Conservation (phyloP, 1,140 invertebrate species). For the Zophobas morio region DNA sequence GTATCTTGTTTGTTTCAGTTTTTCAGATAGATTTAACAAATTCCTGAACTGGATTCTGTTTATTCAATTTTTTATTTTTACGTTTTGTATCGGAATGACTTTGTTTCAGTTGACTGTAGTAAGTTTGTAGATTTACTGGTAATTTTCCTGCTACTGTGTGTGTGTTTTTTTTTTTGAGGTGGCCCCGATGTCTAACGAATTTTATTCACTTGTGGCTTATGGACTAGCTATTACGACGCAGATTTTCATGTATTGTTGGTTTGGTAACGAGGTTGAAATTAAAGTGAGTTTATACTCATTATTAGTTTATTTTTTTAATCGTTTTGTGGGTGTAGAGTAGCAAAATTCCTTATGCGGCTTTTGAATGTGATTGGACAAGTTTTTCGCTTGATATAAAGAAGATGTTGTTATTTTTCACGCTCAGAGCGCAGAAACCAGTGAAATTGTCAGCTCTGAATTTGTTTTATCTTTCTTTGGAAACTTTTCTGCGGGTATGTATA, state of each 20-base stretch:
- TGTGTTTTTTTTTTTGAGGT: not conserved
- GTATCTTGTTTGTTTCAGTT: not conserved
- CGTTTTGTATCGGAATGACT: not conserved
- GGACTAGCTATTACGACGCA: not conserved
- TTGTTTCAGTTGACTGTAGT: not conserved
- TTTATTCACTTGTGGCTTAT: not conserved
- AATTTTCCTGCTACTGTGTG: not conserved
- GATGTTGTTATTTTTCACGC: constrained; percentile 1
- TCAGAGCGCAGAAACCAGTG: not conserved
- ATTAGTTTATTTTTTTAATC: too few relatives aligned
- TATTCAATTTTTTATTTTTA: not conserved
- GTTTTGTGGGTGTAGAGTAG: not conserved
- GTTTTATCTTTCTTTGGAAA: constrained; percentile 13
- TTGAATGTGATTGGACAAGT: constrained; percentile 23
- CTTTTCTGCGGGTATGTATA: constrained; percentile 4
- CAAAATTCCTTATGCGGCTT: not conserved
- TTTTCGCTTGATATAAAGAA: not conserved
- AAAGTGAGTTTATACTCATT: not conserved
- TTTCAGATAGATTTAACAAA: not conserved
- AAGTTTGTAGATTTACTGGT: not conserved
- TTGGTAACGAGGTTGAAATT: not conserved
- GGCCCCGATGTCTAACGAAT: not conserved
- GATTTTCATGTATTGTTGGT: not conserved
- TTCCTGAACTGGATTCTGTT: not conserved
- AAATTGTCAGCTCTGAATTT: constrained; percentile 18